Conservation (phyloP, 2,113 vertebrate genomes). For the Antechinus stuartii region DNA sequence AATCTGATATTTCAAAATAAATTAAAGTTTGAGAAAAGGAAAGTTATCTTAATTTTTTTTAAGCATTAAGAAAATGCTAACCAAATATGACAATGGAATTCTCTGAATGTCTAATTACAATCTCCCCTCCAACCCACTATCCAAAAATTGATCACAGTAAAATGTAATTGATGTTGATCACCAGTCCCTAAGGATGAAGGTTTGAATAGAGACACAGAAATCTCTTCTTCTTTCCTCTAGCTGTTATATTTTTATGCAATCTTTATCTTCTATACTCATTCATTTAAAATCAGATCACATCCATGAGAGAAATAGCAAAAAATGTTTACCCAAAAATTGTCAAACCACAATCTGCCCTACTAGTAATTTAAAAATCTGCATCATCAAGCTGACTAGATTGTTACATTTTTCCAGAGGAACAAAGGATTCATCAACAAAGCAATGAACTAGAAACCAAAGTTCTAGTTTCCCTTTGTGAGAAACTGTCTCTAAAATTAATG, state of each 20-base stretch:
- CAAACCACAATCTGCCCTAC: not conserved
- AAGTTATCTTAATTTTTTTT: not conserved
- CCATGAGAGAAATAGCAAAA: not conserved
- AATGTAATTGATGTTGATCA: not conserved
- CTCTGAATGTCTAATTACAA: not conserved
- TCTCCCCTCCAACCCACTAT: not conserved
- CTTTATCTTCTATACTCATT: not conserved
- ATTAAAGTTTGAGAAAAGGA: not conserved
- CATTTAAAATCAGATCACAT: not conserved
- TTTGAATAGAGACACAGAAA: not conserved
- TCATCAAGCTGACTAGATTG: constrained; percentile 11
- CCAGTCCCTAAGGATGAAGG: not conserved
- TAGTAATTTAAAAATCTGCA: constrained; percentile 15
- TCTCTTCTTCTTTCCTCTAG: not conserved
- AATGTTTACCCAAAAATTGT: not conserved
- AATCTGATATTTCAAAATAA: not conserved
- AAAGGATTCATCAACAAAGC: not conserved
- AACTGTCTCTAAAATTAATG: not conserved
- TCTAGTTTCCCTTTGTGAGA: constrained; percentile 17
- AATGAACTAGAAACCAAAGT: constrained; percentile 33
- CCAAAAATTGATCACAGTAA: not conserved
- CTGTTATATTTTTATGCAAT: not conserved
- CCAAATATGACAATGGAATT: not conserved
- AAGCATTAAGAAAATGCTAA: not conserved
- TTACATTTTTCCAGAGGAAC: not conserved